Percentiles rank a stretch among this genome's conserved stretches.
phyloP scores from a whole-genome alignment of 2,888 invertebrate species.

The Spicauda simplicius region DNA sequence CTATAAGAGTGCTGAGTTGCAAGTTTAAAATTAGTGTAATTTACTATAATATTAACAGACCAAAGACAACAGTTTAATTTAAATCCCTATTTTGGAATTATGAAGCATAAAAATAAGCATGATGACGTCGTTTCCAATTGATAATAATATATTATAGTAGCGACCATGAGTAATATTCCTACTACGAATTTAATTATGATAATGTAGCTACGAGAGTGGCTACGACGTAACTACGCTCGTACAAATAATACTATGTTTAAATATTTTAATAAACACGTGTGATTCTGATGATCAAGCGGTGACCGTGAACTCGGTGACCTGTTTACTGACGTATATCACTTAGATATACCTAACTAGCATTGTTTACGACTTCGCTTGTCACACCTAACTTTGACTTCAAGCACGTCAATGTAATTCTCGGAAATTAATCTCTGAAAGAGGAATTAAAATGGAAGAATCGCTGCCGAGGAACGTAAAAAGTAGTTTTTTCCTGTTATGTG shows the following conservation, averaged over 20 bases:
- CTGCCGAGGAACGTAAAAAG: too few relatives aligned
- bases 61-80: slow-evolving; percentile 6
- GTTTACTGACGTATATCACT: slow-evolving; percentile 60
- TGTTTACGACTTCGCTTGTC: not conserved
- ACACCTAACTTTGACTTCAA: not conserved
- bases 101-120: slow-evolving; percentile 19
- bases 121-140: slow-evolving; percentile 16
- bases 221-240: slow-evolving; percentile 47
- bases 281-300: slow-evolving; percentile 50
- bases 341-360: slow-evolving; percentile 51
- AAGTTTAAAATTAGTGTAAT: not conserved
- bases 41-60: not conserved
- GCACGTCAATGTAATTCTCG: too few relatives aligned
- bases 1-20: not conserved
- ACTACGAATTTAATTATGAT: slow-evolving; percentile 52
- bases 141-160: slow-evolving; percentile 33
- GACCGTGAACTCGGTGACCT: slow-evolving; percentile 69
- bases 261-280: slow-evolving; percentile 58
- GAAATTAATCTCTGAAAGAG: too few relatives aligned
- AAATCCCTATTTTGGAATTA: slow-evolving; percentile 22
- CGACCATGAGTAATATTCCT: slow-evolving; percentile 45
- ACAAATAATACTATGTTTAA: slow-evolving; percentile 46
- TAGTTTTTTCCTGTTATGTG: too few relatives aligned
- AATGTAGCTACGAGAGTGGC: slow-evolving; percentile 49
- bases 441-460: too few relatives aligned